Conservation (phyloP, 1,140 invertebrate species). For the Cherax destructor region DNA sequence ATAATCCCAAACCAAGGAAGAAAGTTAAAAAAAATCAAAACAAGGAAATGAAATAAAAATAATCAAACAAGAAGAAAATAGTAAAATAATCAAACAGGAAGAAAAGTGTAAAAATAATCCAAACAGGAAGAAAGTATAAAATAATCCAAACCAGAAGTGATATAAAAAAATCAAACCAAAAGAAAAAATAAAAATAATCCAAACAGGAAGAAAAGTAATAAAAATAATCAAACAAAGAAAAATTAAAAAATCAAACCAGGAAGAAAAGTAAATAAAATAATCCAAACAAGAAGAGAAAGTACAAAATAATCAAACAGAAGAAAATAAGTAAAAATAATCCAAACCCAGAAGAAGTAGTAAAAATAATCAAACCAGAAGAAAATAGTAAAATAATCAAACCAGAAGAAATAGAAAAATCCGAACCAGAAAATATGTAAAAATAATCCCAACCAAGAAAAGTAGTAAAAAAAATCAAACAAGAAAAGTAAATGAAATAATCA, state of each 20-base stretch:
- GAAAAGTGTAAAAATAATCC: not conserved
- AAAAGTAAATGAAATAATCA: not conserved
- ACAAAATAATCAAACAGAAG: not conserved
- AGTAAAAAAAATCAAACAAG: not conserved
- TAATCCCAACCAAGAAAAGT: not conserved
- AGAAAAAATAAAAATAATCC: not conserved
- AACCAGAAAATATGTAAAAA: not conserved
- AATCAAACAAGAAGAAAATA: not conserved
- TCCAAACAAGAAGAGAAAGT: not conserved
- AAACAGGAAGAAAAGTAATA: not conserved
- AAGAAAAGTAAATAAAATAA: not conserved
- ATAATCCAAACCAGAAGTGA: not conserved
- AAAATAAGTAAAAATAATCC: not conserved
- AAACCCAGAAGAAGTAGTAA: not conserved
- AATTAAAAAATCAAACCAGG: not conserved
- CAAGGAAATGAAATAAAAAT: not conserved
- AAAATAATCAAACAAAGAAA: not conserved
- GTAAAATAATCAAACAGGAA: not conserved
- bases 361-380: not conserved
- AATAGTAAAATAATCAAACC: not conserved
- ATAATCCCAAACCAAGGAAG: too few species aligned
- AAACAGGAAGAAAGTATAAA: not conserved
- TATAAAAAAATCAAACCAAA: not conserved
- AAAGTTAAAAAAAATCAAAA: too few species aligned
- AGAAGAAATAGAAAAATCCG: not conserved